A percentile compares a stretch with the other conserved stretches of the same genome.
phyloP scores from a whole-genome alignment of 2,888 invertebrate species.

The Leptothorax acervorum region DNA sequence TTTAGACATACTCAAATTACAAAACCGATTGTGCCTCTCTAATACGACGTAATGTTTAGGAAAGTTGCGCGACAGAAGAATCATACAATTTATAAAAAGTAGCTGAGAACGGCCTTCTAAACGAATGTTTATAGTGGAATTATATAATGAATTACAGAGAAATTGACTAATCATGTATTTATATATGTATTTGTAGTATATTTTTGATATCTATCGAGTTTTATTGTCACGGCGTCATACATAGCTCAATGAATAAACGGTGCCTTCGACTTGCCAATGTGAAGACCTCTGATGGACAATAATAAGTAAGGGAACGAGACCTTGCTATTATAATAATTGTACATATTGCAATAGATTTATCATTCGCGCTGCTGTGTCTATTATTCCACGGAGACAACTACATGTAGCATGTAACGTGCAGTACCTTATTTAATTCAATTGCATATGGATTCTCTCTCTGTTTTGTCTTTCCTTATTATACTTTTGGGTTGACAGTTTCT shows the following conservation, averaged over 20 bases:
- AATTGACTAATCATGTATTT: slow-evolving; percentile 18
- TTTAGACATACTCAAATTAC: slow-evolving; percentile 73
- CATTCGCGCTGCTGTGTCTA: slow-evolving; percentile 71
- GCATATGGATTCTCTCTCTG: slow-evolving; percentile 14
- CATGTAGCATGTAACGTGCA: slow-evolving; percentile 75
- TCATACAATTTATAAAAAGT: slow-evolving; percentile 37
- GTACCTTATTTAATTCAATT: slow-evolving; percentile 79
- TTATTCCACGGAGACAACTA: slow-evolving; percentile 74
- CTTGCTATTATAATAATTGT: slow-evolving; percentile 82
- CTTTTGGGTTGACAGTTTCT: not conserved
- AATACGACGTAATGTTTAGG: slow-evolving; percentile 56
- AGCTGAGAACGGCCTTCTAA: not conserved
- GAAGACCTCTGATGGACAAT: slow-evolving; percentile 78
- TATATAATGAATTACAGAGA: slow-evolving; percentile 13
- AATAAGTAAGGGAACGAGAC: slow-evolving; percentile 80
- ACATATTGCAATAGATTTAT: slow-evolving; percentile 76
- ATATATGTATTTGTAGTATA: slow-evolving; percentile 64
- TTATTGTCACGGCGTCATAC: slow-evolving; percentile 56
- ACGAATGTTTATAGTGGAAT: slow-evolving; percentile 4
- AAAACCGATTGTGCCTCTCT: slow-evolving; percentile 81
- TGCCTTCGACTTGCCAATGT: slow-evolving; percentile 84
- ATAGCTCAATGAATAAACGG: slow-evolving; percentile 82
- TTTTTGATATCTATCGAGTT: slow-evolving; percentile 73
- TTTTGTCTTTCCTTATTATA: not conserved
- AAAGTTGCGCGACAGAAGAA: slow-evolving; percentile 38